Conservation (phyloP, 2,797 vertebrate species). For the Myotis pilosus region DNA sequence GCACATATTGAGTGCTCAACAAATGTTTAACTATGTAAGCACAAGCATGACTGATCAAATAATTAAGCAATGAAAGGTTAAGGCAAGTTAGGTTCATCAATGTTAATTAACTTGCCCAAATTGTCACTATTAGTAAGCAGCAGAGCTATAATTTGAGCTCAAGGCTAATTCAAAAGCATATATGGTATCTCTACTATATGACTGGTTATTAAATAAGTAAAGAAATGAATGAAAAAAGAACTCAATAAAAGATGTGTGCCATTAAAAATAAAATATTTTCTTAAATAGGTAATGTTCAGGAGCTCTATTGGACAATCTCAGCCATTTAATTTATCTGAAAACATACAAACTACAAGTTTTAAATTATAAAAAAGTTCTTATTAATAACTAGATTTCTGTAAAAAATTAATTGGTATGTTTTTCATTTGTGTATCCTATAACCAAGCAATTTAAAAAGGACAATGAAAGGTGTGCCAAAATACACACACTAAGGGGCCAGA, state of each 20-base stretch:
- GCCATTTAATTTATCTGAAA: conserved; percentile 29
- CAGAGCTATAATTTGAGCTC: not conserved
- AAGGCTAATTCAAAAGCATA: not conserved
- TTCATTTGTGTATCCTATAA: conserved; percentile 44
- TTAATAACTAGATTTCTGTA: conserved; percentile 53
- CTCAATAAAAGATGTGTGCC: not conserved
- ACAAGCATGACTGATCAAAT: not conserved
- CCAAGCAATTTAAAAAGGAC: conserved; percentile 36
- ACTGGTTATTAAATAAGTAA: not conserved
- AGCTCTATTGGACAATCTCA: conserved; percentile 41
- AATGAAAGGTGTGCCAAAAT: conserved; percentile 36
- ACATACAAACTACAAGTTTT: conserved; percentile 12
- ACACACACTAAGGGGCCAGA: not conserved
- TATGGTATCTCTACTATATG: not conserved
- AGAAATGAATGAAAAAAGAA: not conserved
- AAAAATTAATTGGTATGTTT: conserved; percentile 39
- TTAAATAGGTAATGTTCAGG: conserved; percentile 19
- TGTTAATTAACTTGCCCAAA: not conserved
- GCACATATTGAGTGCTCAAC: not conserved
- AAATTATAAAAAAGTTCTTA: conserved; percentile 55
- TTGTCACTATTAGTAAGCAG: not conserved
- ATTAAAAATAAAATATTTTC: conserved; percentile 42
- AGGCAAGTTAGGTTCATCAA: not conserved
- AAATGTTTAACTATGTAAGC: not conserved
- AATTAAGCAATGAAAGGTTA: not conserved